Evolutionary conservation across 2,113 vertebrate species (phyloP).

Genomic region (Coracopsis vasa): DNA sequence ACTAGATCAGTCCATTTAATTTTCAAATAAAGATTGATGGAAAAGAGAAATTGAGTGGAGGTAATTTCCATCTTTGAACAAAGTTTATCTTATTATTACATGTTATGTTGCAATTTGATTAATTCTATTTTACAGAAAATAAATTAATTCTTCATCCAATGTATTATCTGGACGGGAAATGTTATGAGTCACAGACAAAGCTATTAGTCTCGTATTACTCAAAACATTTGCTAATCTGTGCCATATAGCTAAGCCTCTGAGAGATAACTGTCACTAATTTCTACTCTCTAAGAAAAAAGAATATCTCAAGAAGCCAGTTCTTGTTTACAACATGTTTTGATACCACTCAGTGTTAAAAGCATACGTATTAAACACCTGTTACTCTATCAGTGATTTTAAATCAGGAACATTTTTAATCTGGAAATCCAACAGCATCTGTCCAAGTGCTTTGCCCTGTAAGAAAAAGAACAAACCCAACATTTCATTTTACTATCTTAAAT

Average conservation of each 20-base stretch:
- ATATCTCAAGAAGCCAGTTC: constrained; percentile 11
- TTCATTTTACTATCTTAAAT: background rate
- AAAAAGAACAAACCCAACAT: background rate
- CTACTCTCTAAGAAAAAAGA: background rate
- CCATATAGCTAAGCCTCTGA: background rate
- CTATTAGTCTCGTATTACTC: constrained; percentile 22
- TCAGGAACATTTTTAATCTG: constrained; percentile 83
- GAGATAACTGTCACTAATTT: constrained; percentile 10
- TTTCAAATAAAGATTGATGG: background rate
- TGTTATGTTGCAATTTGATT: constrained; percentile 1
- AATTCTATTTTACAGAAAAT: constrained; percentile 49
- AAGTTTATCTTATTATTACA: background rate
- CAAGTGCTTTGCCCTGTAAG: constrained; percentile 84
- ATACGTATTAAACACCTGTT: background rate
- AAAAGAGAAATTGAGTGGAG: background rate
- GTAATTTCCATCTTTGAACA: background rate
- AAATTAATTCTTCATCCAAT: constrained; percentile 43
- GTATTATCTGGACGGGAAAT: background rate
- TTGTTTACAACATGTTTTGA: constrained; percentile 15
- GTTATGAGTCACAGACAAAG: constrained; percentile 24
- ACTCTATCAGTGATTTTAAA: constrained; percentile 84
- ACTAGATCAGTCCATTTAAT: fast-evolving
- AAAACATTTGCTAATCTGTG: constrained; percentile 11
- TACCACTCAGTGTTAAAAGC: background rate
- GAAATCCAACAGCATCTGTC: constrained; percentile 88